Percentiles rank a stretch among this genome's conserved stretches.
Evolutionary conservation across 2,113 vertebrate genomes (phyloP).

Genomic region (Columba livia): DNA sequence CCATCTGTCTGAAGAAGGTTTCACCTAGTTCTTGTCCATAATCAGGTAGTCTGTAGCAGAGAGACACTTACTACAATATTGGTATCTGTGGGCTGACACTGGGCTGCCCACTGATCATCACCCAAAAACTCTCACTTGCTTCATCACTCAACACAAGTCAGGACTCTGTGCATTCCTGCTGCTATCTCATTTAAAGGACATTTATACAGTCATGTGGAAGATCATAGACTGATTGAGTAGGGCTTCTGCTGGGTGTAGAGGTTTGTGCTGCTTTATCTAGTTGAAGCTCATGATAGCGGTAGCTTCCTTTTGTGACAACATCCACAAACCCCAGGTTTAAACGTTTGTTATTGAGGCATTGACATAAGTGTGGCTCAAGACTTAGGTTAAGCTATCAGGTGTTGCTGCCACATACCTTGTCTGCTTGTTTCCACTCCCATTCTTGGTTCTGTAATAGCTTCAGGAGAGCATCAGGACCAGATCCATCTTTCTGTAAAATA

Average conservation of each 20-base stretch:
- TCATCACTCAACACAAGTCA: background rate
- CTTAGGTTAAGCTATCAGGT: background rate
- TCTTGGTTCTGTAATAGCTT: background rate
- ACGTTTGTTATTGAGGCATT: background rate
- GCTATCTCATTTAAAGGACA: background rate
- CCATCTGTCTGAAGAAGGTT: background rate
- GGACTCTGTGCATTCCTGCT: background rate
- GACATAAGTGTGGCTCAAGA: background rate
- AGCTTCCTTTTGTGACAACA: background rate
- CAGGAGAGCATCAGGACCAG: background rate
- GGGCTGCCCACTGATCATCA: background rate
- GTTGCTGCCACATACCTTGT: background rate
- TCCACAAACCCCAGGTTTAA: background rate
- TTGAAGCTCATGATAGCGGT: background rate
- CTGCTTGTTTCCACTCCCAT: background rate
- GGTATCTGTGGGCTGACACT: rapidly evolving
- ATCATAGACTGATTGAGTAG: rapidly evolving
- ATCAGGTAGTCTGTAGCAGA: background rate
- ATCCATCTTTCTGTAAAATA: background rate
- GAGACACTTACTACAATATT: background rate
- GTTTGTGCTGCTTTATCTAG: background rate
- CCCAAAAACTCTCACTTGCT: background rate
- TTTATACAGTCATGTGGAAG: background rate
- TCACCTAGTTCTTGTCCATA: background rate
- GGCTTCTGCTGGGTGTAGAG: background rate